Percentiles rank a stretch among this genome's conserved stretches.
Conservation (phyloP, 2,797 vertebrate species). For the Rousettus madagascariensis region DNA sequence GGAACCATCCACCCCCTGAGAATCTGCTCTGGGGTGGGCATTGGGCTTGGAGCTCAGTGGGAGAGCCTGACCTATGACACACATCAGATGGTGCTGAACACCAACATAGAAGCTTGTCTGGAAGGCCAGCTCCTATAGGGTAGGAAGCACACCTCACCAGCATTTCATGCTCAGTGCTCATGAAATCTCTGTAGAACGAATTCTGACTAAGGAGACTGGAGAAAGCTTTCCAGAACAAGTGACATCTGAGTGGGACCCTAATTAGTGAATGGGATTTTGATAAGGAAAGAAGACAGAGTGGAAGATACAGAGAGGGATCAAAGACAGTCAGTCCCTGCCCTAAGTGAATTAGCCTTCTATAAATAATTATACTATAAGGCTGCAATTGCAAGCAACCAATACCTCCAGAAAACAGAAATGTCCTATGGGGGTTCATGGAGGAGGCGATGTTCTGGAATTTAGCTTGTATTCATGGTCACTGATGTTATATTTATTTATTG, state of each 20-base stretch:
- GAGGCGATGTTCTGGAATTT: not conserved
- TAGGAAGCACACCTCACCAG: not conserved
- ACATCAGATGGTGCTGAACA: not conserved
- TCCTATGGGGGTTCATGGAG: not conserved
- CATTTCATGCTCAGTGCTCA: not conserved
- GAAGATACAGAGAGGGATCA: not conserved
- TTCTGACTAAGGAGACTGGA: not conserved
- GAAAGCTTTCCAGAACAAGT: not conserved
- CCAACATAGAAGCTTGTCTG: not conserved
- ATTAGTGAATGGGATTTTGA: not conserved
- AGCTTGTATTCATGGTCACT: not conserved
- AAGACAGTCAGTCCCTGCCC: not conserved
- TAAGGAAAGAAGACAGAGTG: not conserved
- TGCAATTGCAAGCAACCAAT: not conserved
- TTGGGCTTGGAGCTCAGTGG: not conserved
- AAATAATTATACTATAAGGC: not conserved
- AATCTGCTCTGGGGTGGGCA: not conserved
- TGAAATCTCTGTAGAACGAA: not conserved
- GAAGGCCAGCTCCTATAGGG: not conserved
- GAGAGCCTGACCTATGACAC: not conserved
- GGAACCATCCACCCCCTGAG: not conserved
- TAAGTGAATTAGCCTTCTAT: not conserved
- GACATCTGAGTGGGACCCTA: not conserved
- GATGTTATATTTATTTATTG: constrained; percentile 11
- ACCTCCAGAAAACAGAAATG: not conserved